Conservation (phyloP, 2,797 vertebrate species). For the Tadarida brasiliensis region DNA sequence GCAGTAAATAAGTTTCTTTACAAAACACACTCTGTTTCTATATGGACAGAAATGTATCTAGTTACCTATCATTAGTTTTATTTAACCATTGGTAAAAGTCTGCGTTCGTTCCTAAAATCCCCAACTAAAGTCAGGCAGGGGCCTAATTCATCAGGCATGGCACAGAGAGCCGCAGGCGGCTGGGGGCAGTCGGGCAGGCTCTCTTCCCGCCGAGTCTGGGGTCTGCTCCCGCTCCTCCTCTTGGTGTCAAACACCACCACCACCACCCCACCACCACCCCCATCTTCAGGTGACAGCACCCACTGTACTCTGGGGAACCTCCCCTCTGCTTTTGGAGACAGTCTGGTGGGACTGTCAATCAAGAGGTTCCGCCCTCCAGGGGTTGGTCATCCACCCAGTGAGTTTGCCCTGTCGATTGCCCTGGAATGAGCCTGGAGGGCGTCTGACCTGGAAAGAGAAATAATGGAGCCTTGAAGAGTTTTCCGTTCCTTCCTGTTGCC, state of each 20-base stretch:
- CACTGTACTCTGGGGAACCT: background rate
- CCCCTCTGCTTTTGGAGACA: background rate
- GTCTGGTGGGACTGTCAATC: background rate
- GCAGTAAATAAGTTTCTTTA: background rate
- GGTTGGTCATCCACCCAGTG: background rate
- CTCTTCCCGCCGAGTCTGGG: background rate
- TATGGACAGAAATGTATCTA: background rate
- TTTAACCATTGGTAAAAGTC: slow-evolving; percentile 24
- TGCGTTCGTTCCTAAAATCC: background rate
- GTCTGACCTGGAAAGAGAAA: background rate
- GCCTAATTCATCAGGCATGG: background rate
- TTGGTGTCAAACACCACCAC: background rate
- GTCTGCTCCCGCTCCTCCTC: background rate
- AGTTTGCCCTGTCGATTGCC: background rate
- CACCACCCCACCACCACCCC: too few species aligned
- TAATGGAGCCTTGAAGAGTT: background rate
- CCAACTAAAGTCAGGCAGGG: background rate
- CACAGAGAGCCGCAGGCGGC: background rate
- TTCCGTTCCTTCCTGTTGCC: background rate
- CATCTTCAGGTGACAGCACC: background rate
- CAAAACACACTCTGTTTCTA: slow-evolving; percentile 20
- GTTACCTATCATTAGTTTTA: background rate
- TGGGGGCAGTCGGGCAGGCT: background rate
- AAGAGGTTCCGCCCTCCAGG: background rate
- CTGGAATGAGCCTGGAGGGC: background rate